phyloP scores from a whole-genome alignment of 2,113 vertebrate species.

The Neogale vison region DNA sequence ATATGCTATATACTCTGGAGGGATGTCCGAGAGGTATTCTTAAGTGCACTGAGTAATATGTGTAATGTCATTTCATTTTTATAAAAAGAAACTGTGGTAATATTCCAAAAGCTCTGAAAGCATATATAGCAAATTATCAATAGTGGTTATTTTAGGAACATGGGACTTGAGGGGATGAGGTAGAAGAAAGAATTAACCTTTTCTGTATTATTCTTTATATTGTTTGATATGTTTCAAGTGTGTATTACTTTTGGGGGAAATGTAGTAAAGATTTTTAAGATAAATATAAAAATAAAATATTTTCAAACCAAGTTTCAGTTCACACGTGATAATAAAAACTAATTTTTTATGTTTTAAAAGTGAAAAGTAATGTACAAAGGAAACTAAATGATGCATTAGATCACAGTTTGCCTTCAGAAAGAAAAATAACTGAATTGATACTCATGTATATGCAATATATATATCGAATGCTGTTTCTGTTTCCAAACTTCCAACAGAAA shows the following conservation, averaged over 20 bases:
- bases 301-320: conserved; percentile 56
- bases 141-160: conserved; percentile 21
- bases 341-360: background rate
- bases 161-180: background rate
- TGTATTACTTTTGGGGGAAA: background rate
- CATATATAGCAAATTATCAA: background rate
- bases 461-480: background rate
- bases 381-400: conserved; percentile 17
- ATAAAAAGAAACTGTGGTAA: background rate
- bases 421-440: background rate
- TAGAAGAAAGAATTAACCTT: background rate
- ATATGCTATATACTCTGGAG: background rate
- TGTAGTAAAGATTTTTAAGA: background rate
- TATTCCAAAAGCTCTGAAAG: background rate
- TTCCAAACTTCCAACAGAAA: background rate
- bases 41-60: background rate
- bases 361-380: background rate
- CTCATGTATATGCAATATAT: background rate
- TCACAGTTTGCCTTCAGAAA: conserved; percentile 31
- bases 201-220: conserved; percentile 36
- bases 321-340: conserved; percentile 32
- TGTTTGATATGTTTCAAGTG: conserved; percentile 44
- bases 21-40: background rate
- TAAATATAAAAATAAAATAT: conserved; percentile 38
- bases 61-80: conserved; percentile 32